A percentile compares a stretch with the other conserved stretches of the same genome.
phyloP scores from a whole-genome alignment of 2,113 vertebrate genomes.

The Pholis gunnellus region DNA sequence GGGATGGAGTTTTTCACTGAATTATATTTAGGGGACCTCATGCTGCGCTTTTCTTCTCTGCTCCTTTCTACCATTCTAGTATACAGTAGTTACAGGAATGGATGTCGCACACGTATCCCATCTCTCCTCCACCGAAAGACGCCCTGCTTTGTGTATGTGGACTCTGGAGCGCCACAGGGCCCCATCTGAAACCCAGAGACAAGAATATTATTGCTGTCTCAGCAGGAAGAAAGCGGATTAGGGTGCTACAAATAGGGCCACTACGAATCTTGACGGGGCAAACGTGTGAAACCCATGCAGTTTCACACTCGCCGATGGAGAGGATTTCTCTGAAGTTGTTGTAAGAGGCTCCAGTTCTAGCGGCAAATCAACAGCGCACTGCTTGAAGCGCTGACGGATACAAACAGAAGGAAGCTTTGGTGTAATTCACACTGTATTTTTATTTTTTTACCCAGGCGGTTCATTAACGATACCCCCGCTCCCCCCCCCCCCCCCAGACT shows the following conservation, averaged over 20 bases:
- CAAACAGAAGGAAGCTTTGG: constrained; percentile 59
- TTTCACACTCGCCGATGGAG: constrained; percentile 46
- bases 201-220: constrained; percentile 78
- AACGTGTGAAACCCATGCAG: constrained; percentile 53
- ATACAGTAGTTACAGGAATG: constrained; percentile 35
- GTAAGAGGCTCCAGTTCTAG: constrained; percentile 42
- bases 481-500: constrained; percentile 31
- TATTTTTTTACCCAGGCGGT: constrained; percentile 25
- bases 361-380: constrained; percentile 45
- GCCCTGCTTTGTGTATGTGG: constrained; percentile 58
- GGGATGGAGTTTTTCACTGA: constrained; percentile 59
- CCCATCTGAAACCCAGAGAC: constrained; percentile 75
- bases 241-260: constrained; percentile 73
- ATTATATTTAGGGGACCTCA: constrained; percentile 70
- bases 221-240: constrained; percentile 80
- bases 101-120: constrained; percentile 38
- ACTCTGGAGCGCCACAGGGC: constrained; percentile 57
- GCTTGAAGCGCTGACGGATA: constrained; percentile 60
- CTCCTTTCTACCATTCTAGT: constrained; percentile 37
- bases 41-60: constrained; percentile 61
- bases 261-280: constrained; percentile 64
- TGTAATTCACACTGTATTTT: constrained; percentile 62
- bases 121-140: constrained; percentile 42
- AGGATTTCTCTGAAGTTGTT: constrained; percentile 65
- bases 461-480: constrained; percentile 52